Percentiles rank a stretch among this genome's conserved stretches.
Evolutionary conservation across 2,113 vertebrate species (phyloP).

Genomic region (Peromyscus polionotus): DNA sequence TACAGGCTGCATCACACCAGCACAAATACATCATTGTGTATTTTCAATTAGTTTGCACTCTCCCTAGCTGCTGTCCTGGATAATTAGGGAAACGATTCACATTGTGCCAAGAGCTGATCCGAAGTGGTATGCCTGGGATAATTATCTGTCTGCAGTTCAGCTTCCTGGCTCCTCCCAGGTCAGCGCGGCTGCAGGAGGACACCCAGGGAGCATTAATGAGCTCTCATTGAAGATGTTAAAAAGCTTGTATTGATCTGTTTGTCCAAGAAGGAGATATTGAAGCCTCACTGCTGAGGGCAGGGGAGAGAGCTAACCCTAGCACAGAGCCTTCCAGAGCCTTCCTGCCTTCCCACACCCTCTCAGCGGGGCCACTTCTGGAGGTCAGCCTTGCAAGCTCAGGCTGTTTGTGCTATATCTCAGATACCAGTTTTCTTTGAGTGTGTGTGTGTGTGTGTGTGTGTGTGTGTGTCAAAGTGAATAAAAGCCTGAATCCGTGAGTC

Average conservation of each 20-base stretch:
- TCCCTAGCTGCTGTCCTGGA: slow-evolving; percentile 87
- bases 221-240: slow-evolving; percentile 97
- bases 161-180: slow-evolving; percentile 92
- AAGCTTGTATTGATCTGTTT: slow-evolving; percentile 98
- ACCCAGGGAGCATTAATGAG: slow-evolving; percentile 94
- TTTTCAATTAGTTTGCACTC: slow-evolving; percentile 90
- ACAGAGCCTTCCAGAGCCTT: slow-evolving; percentile 95
- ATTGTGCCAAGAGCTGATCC: slow-evolving; percentile 86
- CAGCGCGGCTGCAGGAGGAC: slow-evolving; percentile 92
- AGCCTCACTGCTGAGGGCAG: slow-evolving; percentile 94
- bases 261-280: slow-evolving; percentile 98
- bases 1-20: slow-evolving; percentile 73
- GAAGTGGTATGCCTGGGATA: slow-evolving; percentile 90
- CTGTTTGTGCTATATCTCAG: background rate
- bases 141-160: slow-evolving; percentile 92
- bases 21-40: slow-evolving; percentile 87
- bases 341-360: slow-evolving; percentile 91
- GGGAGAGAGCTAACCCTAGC: slow-evolving; percentile 94
- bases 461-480: background rate
- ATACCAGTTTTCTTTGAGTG: background rate
- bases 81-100: slow-evolving; percentile 92
- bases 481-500: background rate
- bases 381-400: slow-evolving; percentile 65
- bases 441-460: background rate
- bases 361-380: slow-evolving; percentile 90